Percentiles rank a stretch among this genome's conserved stretches.
These are phyloP conservation scores for Tetrao urogallus DNA, from an alignment of 2,113 vertebrate genomes.

Conservation along the genomic window DNA sequence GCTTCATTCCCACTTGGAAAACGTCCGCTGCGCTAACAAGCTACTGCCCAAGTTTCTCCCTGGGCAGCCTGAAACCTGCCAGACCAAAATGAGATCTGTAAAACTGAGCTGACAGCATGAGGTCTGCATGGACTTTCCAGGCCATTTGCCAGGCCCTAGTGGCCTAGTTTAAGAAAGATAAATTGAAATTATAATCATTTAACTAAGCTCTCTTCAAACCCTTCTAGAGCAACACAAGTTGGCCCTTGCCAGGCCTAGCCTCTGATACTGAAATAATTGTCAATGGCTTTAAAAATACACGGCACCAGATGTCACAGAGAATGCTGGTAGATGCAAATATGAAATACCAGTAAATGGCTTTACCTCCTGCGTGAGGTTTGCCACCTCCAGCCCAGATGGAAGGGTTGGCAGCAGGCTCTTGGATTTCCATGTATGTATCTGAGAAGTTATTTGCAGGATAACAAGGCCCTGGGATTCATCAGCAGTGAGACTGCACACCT, in stretches of 20 bases:
- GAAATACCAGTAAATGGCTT: not conserved
- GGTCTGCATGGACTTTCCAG: constrained; percentile 52
- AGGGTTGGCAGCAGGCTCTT: not conserved
- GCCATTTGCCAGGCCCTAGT: constrained; percentile 53
- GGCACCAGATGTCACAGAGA: not conserved
- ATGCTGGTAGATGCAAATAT: not conserved
- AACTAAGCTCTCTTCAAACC: not conserved
- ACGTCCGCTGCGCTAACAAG: not conserved
- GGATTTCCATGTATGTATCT: not conserved
- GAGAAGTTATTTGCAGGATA: not conserved
- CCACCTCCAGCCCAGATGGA: not conserved
- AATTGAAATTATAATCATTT: constrained; percentile 46
- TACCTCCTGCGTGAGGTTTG: not conserved
- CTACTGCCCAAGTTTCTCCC: constrained; percentile 35
- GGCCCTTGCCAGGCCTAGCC: not conserved
- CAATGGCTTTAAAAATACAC: not conserved
- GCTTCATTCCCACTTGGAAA: constrained; percentile 9
- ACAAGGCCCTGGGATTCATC: not conserved
- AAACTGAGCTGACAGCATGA: constrained; percentile 28
- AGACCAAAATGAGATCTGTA: constrained; percentile 54
- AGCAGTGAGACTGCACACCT: accelerated
- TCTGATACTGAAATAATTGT: not conserved
- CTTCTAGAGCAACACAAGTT: constrained; percentile 1
- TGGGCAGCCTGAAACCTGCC: constrained; percentile 47
- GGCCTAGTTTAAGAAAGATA: constrained; percentile 56